Conservation (phyloP, 1,140 invertebrate species). For the Vanessa tameamea region DNA sequence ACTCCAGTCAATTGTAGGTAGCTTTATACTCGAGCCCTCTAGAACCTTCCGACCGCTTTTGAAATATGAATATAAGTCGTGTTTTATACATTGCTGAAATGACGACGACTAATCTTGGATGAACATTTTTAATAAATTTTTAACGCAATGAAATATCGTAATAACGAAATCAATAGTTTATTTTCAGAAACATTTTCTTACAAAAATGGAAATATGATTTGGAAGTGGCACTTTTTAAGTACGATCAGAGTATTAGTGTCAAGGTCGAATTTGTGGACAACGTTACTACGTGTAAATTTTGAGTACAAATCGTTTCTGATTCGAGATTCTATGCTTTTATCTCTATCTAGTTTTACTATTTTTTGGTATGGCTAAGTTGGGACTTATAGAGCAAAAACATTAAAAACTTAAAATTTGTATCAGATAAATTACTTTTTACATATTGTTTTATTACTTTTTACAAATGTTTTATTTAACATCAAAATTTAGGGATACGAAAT, state of each 20-base stretch:
- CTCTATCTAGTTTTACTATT: no score
- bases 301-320: no score
- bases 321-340: no score
- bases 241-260: no score
- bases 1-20: constrained; percentile 70
- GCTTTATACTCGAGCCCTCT: constrained; percentile 61
- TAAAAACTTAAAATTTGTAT: no score
- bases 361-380: no score
- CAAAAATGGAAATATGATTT: neutral
- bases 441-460: neutral
- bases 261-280: no score
- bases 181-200: neutral
- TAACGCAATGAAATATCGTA: neutral
- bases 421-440: no score
- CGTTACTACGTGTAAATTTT: no score
- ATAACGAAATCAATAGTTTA: neutral
- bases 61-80: constrained; percentile 24
- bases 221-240: no score
- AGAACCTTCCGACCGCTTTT: constrained; percentile 53
- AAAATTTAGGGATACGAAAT: constrained; percentile 36
- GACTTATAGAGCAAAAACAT: no score
- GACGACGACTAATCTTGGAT: constrained; percentile 5
- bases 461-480: neutral
- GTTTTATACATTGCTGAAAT: constrained; percentile 17
- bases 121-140: neutral